phyloP scores from a whole-genome alignment of 2,113 vertebrate species.

The Protomyctophum bolini region DNA sequence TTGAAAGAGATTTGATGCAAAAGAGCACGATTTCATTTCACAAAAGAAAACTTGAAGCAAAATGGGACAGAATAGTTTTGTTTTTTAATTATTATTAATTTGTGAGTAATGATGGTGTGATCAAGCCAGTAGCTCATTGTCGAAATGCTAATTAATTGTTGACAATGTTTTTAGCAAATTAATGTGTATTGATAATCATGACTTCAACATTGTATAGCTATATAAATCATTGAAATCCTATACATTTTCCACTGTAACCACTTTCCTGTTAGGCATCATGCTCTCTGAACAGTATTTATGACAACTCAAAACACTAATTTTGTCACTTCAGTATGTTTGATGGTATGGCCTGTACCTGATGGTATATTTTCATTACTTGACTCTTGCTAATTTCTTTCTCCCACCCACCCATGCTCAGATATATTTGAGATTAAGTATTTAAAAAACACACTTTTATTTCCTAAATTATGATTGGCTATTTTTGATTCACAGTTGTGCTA shows the following conservation, averaged over 20 bases:
- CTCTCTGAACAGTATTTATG: slow-evolving; percentile 66
- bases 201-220: slow-evolving; percentile 34
- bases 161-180: slow-evolving; percentile 32
- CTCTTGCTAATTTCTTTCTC: slow-evolving; percentile 17
- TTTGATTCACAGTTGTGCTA: slow-evolving; percentile 20
- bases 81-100: neutral
- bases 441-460: slow-evolving; percentile 19
- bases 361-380: slow-evolving; percentile 31
- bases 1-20: slow-evolving; percentile 32
- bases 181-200: slow-evolving; percentile 32
- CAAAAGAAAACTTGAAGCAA: neutral
- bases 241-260: slow-evolving; percentile 54
- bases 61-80: neutral
- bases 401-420: slow-evolving; percentile 5
- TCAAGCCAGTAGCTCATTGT: slow-evolving; percentile 35
- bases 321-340: slow-evolving; percentile 46
- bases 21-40: slow-evolving; percentile 25
- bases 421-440: slow-evolving; percentile 29
- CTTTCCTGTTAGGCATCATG: slow-evolving; percentile 45
- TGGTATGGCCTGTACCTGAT: slow-evolving; percentile 38
- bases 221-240: slow-evolving; percentile 43
- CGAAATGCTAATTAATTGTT: neutral
- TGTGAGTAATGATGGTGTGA: slow-evolving; percentile 13
- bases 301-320: slow-evolving; percentile 54
- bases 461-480: slow-evolving; percentile 14